Percentiles rank a stretch among this genome's conserved stretches.
These are phyloP conservation scores for Dolichoris vasculosae DNA, from an alignment of 1,140 invertebrate genomes.

Conservation along the genomic window DNA sequence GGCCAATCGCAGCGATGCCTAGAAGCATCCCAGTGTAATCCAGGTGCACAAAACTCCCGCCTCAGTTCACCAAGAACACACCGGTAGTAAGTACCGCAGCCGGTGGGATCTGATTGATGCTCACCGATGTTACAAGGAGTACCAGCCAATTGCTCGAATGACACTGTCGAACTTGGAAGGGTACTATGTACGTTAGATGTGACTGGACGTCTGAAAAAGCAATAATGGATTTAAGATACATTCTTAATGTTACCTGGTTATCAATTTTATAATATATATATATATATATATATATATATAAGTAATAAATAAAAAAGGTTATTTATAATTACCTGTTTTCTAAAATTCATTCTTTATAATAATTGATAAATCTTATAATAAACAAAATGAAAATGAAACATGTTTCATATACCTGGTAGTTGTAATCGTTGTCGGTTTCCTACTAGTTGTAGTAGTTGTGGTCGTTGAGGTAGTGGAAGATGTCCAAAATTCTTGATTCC, in stretches of 20 bases:
- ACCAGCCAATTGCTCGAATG: slow-evolving; percentile 53
- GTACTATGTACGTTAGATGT: slow-evolving; percentile 24
- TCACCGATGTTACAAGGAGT: slow-evolving; percentile 78
- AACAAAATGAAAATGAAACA: background rate
- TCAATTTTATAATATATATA: too few relatives aligned
- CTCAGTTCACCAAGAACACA: slow-evolving; percentile 82
- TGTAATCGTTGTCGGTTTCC: background rate
- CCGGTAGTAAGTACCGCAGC: slow-evolving; percentile 85
- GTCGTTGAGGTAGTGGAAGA: slow-evolving; percentile 53
- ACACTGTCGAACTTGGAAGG: slow-evolving; percentile 2
- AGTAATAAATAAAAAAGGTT: too few relatives aligned
- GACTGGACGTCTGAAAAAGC: slow-evolving; percentile 62
- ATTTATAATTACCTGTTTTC: too few relatives aligned
- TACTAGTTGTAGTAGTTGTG: slow-evolving; percentile 51
- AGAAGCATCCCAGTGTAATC: slow-evolving; percentile 85
- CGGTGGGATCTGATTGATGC: slow-evolving; percentile 79
- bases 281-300: too few relatives aligned
- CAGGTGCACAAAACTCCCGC: slow-evolving; percentile 83
- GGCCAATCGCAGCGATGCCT: slow-evolving; percentile 87
- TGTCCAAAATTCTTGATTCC: slow-evolving; percentile 32
- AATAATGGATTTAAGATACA: background rate
- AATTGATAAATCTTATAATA: background rate
- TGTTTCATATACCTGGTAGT: background rate
- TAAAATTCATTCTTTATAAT: background rate
- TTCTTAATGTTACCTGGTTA: too few relatives aligned